Base-by-base conservation (phyloP, 2,797 vertebrate species). In the Microctenopoma stevenorrisi region DNA sequence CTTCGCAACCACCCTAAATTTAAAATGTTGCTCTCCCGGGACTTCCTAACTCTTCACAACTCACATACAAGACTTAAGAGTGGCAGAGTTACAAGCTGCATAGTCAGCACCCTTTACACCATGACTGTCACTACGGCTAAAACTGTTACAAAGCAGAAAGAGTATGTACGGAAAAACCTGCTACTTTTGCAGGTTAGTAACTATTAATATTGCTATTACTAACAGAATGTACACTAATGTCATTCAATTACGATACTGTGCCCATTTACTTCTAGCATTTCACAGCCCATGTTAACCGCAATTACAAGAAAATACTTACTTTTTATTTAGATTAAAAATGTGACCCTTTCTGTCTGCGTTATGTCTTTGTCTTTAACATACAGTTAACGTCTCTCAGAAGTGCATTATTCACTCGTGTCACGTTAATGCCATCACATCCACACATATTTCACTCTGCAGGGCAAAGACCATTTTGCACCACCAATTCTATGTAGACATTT, bases 391-490 rank as follows among this genome's bases (percentile, higher is more conserved):
- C 37, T 54, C 47, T 71, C 47, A 51, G 43, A 68, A 64, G 50
- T 74, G 73, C 68, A 82, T 72, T 64, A 62, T 57, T 58, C 66
- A 55, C 82, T 82, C 22, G 49, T 73, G 60, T 68, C 57, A 55
- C 55, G 66, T 70, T 62, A 46, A 64, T 48, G 58, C 40, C 59
- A 58, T 62, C 48, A 38, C 43, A 53, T 59, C 63, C 18, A 3
- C 4, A 18, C 55, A 52, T 30, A 44, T 56, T 77, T 67, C 47
- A 22, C 67, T 53, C 35, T 8, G 42, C 11, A 13, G 22, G 54
- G 43, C 40, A 14, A 40, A 40, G 26, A 61, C 50, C 76, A 81
- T 87, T 70, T 85, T 85, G 74, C 67, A 76, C 56, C 68, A 65
- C 58, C 37, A 37, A 10, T 52, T 60, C 55, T 54, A 22, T 66